Percentiles rank a stretch among this genome's conserved stretches.
phyloP scores from a whole-genome alignment of 2,888 invertebrate species.

The Caradrina kadenii region DNA sequence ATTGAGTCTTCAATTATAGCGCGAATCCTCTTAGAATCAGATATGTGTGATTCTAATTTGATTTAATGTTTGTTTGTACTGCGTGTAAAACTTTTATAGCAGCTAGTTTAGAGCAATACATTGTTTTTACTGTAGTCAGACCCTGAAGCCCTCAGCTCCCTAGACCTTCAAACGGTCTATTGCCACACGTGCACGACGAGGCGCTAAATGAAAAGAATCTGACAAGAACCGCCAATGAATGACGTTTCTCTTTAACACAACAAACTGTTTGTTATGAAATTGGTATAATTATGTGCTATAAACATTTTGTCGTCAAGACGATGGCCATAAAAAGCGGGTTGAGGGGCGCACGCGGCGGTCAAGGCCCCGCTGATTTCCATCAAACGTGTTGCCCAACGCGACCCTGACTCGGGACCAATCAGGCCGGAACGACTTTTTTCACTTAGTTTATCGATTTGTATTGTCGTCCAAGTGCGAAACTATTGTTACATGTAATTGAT shows the following conservation, averaged over 20 bases:
- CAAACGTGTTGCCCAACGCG: slow-evolving; percentile 83
- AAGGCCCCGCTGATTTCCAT: slow-evolving; percentile 85
- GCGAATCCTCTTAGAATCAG: slow-evolving; percentile 7
- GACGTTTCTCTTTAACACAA: slow-evolving; percentile 58
- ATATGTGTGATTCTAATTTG: not conserved
- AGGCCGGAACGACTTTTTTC: slow-evolving; percentile 88
- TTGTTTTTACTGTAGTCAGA: not conserved
- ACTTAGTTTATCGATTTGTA: slow-evolving; percentile 81
- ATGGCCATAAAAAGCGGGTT: slow-evolving; percentile 78
- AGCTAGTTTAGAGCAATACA: not conserved
- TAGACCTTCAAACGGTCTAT: not conserved
- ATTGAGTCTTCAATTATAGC: not conserved
- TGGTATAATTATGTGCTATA: slow-evolving; percentile 59
- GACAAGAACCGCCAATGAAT: slow-evolving; percentile 22
- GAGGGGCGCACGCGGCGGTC: slow-evolving; percentile 83
- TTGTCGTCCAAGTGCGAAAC: slow-evolving; percentile 62
- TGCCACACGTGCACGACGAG: slow-evolving; percentile 1
- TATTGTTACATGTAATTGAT: slow-evolving; percentile 54
- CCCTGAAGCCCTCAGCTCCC: slow-evolving; percentile 1
- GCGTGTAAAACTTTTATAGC: not conserved
- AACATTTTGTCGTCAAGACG: slow-evolving; percentile 67
- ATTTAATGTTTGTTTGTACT: not conserved
- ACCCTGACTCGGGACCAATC: slow-evolving; percentile 87
- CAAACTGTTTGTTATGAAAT: slow-evolving; percentile 58
- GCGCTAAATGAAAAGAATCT: slow-evolving; percentile 19